Base-by-base conservation (phyloP, 2,888 invertebrate genomes). In the Orchesellides sinensis region DNA sequence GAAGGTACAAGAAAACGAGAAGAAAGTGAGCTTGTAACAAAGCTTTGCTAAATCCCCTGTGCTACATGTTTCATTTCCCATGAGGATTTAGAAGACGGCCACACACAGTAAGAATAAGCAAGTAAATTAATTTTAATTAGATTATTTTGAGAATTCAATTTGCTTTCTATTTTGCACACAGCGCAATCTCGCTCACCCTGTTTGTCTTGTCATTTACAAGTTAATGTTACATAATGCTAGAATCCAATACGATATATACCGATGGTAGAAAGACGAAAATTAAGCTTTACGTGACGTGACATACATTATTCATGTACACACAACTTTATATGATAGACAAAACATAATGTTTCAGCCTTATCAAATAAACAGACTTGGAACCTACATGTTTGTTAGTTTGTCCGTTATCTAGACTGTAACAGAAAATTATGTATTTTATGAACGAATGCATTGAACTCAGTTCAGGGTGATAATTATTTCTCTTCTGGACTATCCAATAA, bases 71-170 rank as follows among this genome's bases (percentile, higher is more conserved):
- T 45, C 45, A 12, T 23, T 6, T 52, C 68, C 68, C 68, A 47
- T 32, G 49, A 68, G 68, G 68, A 4, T 49, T 68, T 49, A 40
- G 12, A n/a, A 56, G 56, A 56, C 56, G 61, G 61, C 10, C 56
- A 61, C 32, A 35, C n/a, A 17, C 35, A 61, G 5, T 32, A 35
- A 2, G 54, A 52, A 35, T 21, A 23, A 69, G 69, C 54, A 54
- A 52, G 32, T 54, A 54, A 69, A 69, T 69, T 69, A 69, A 69
- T 69, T 69, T 69, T 69, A 69, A 69, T 69, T 69, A 69, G 69
- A 69, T 69, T 69, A 69, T 69, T 69, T 69, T 69, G 32, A 69
- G 54, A 69, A 69, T 54, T 69, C 54, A 69, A 69, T 69, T 69
- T 69, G 21, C 32, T 69, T 35, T 69, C 49, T 27, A 25, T 47